A percentile compares a stretch with the other conserved stretches of the same genome.
phyloP scores from a whole-genome alignment of 2,888 invertebrate species.

The Antitype chi region DNA sequence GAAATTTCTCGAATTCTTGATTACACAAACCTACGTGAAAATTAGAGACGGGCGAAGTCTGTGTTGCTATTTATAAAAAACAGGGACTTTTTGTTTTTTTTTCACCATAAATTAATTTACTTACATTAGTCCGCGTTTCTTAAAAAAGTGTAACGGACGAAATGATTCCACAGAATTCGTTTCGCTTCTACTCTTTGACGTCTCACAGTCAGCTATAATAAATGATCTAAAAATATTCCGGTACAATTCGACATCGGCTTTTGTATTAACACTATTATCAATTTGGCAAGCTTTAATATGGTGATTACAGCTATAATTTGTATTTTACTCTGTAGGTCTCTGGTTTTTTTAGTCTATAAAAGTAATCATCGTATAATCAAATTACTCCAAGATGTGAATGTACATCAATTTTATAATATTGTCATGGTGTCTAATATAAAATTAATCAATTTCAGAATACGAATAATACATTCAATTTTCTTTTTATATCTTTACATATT shows the following conservation, averaged over 20 bases:
- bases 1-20: not conserved
- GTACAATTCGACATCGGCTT: conserved; percentile 76
- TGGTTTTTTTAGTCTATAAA: conserved; percentile 38
- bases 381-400: conserved; percentile 33
- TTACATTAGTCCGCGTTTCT: conserved; percentile 46
- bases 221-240: conserved; percentile 84
- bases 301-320: conserved; percentile 66
- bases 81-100: not conserved
- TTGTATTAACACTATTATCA: conserved; percentile 87
- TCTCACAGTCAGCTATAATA: conserved; percentile 76
- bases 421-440: not conserved
- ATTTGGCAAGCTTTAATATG: conserved; percentile 88
- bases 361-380: conserved; percentile 49
- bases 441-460: not conserved
- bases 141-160: conserved; percentile 61
- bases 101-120: conserved; percentile 39
- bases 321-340: conserved; percentile 38
- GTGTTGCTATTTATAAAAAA: not conserved
- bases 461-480: not conserved
- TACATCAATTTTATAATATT: not conserved
- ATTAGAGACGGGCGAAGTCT: too few species aligned
- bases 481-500: not conserved
- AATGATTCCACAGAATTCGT: conserved; percentile 79
- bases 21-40: not conserved
- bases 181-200: conserved; percentile 79